Evolutionary conservation across 2,888 invertebrate genomes (phyloP).

Genomic region (Synergus itoensis): DNA sequence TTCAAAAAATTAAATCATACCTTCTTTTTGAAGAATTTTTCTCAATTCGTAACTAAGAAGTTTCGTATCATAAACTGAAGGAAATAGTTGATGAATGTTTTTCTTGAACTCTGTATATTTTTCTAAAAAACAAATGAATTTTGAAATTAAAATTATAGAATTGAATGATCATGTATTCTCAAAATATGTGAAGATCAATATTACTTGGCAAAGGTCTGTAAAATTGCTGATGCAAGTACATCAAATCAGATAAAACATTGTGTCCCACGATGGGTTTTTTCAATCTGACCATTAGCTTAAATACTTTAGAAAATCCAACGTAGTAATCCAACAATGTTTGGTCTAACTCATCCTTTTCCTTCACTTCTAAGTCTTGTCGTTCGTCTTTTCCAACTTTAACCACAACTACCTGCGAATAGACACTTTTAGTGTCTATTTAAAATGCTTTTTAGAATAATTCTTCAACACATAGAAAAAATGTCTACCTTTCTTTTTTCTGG

Average conservation of each 20-base stretch:
- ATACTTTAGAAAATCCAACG: slow-evolving; percentile 85
- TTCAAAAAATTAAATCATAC: slow-evolving; percentile 52
- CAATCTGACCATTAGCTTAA: slow-evolving; percentile 80
- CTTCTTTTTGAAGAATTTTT: slow-evolving; percentile 76
- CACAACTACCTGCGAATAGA: slow-evolving; percentile 69
- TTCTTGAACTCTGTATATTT: slow-evolving; percentile 84
- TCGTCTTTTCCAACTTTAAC: slow-evolving; percentile 71
- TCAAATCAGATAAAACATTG: slow-evolving; percentile 85
- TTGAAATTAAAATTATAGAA: slow-evolving; percentile 12
- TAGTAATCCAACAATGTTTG: slow-evolving; percentile 79
- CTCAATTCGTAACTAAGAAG: slow-evolving; percentile 82
- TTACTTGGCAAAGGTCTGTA: slow-evolving; percentile 84
- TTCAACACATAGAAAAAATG: not conserved
- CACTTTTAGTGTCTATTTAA: not conserved
- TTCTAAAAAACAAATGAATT: slow-evolving; percentile 65
- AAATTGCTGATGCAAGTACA: slow-evolving; percentile 87
- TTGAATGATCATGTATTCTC: slow-evolving; percentile 14
- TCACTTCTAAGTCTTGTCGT: slow-evolving; percentile 63
- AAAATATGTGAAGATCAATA: slow-evolving; percentile 36
- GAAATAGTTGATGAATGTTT: slow-evolving; percentile 82
- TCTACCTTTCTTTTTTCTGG: slow-evolving; percentile 59
- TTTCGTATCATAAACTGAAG: slow-evolving; percentile 87
- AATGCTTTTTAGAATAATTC: slow-evolving; percentile 9
- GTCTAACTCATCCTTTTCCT: slow-evolving; percentile 77
- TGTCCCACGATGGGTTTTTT: slow-evolving; percentile 89